phyloP scores from a whole-genome alignment of 1,140 invertebrate genomes.

The Orius insidiosus region DNA sequence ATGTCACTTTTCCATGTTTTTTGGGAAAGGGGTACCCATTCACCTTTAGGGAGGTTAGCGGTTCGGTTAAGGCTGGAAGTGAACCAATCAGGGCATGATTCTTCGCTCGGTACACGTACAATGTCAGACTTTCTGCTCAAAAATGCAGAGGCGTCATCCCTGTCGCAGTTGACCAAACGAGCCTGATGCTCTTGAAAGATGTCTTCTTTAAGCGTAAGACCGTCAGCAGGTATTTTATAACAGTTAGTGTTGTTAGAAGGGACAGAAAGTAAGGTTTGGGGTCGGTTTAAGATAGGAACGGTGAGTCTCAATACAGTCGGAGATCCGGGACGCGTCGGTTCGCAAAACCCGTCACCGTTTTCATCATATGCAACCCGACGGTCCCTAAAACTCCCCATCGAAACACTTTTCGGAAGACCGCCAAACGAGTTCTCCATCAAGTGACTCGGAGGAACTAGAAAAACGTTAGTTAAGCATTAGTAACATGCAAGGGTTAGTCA shows the following conservation, averaged over 20 bases:
- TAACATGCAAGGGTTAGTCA: background rate
- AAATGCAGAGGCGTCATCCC: slow-evolving; percentile 20
- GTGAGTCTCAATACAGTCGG: slow-evolving; percentile 13
- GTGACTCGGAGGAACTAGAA: slow-evolving; percentile 6
- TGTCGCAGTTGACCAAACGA: slow-evolving; percentile 21
- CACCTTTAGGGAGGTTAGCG: background rate
- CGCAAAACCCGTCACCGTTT: background rate
- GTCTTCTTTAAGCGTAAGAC: slow-evolving; percentile 20
- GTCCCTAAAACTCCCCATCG: slow-evolving; percentile 8
- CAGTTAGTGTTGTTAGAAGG: slow-evolving; percentile 16
- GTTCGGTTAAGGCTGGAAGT: slow-evolving; percentile 6
- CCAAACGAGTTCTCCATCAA: slow-evolving; percentile 9
- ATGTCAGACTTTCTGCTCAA: slow-evolving; percentile 10
- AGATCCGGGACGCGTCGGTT: slow-evolving; percentile 11
- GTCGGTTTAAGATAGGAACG: slow-evolving; percentile 11
- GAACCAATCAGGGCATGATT: slow-evolving; percentile 9
- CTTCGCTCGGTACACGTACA: slow-evolving; percentile 2
- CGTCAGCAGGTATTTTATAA: slow-evolving; percentile 18
- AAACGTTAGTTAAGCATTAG: slow-evolving; percentile 8
- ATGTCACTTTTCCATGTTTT: slow-evolving; percentile 19
- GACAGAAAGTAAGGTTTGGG: slow-evolving; percentile 15
- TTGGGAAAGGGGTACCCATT: slow-evolving; percentile 17
- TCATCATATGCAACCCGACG: slow-evolving; percentile 5
- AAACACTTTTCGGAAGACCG: slow-evolving; percentile 12
- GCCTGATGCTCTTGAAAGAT: slow-evolving; percentile 23